Base-by-base conservation (phyloP, 1,140 invertebrate species). In the Littorina saxatilis region DNA sequence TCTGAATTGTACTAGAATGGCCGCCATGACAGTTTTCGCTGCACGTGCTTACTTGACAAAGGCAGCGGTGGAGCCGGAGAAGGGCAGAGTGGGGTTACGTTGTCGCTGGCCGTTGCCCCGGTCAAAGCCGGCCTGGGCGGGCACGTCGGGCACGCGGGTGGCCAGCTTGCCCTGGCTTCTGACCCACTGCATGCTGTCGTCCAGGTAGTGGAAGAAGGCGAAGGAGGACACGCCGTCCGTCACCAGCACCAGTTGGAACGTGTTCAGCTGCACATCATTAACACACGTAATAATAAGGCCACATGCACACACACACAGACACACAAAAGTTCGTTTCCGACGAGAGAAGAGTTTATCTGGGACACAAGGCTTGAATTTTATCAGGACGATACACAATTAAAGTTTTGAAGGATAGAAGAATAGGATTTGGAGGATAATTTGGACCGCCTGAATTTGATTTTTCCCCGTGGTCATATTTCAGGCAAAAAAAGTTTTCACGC, bases 101-200 rank as follows among this genome's bases (percentile, higher is more conserved):
- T 94, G 0, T 79, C 37, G 95, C 92, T 84, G 95, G 94, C 58
- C 96, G 95, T 97, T 96, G 58, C 95, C 95, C 27, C 96, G 94
- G 81, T 98, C 95, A 85, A 99, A 96, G n/a, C 97, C 97, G 76
- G 95, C 97, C 92, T 99, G 98, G 23, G 96, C 97, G 83, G 96
- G 95, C 0, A 97, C 96, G 90, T 99, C 97, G 11, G 68, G 2
- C 95, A 96, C 5, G 96, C 85, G 35, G 9, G 95, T 95, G 4
- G 93, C 91, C 37, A 90, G 91, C 83, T 95, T 94, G 80, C 94
- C 94, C 17, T 91, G 89, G 63, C 95, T 96, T 91, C 96, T 95
- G 61, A 98, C 95, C 98, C 98, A 99, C 89, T 97, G 95, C 58
- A 99, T 95, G 0, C 97, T 97, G 86, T 95, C 94, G 83, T 96